These are phyloP conservation scores for Drosophila acutilabella DNA, from an alignment of 2,888 invertebrate species.

Conservation along the genomic window DNA sequence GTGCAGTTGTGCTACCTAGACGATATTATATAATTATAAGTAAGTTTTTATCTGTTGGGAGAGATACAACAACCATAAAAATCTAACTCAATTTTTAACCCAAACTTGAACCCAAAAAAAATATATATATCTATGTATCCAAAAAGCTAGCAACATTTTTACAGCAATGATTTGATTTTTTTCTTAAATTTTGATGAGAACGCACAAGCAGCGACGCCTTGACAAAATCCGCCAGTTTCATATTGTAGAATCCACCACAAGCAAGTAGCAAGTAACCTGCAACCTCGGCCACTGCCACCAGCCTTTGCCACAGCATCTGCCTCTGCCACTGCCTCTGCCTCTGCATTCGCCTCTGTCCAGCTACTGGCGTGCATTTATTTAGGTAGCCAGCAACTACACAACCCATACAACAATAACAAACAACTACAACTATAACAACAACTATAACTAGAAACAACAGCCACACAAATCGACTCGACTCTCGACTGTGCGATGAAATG, in stretches of 20 bases:
- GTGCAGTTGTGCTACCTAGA: constrained; percentile 27
- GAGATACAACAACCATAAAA: constrained; percentile 1
- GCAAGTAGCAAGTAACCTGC: constrained; percentile 23
- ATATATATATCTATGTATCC: neutral
- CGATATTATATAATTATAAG: constrained; percentile 59
- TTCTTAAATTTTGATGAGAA: constrained; percentile 78
- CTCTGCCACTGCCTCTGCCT: constrained; percentile 27
- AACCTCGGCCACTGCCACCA: constrained; percentile 31
- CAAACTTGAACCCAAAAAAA: constrained; percentile 20
- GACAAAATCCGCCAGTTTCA: constrained; percentile 79
- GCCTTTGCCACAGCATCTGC: constrained; percentile 30
- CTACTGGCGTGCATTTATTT: constrained; percentile 28
- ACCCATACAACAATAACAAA: constrained; percentile 33
- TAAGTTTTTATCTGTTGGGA: constrained; percentile 10
- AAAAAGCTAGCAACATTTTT: constrained; percentile 46
- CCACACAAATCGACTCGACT: constrained; percentile 30
- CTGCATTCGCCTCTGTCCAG: constrained; percentile 36
- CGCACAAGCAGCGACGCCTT: constrained; percentile 79
- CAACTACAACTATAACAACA: constrained; percentile 30
- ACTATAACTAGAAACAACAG: constrained; percentile 25
- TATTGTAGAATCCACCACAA: constrained; percentile 37
- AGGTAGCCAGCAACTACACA: constrained; percentile 21
- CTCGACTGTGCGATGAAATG: constrained; percentile 32
- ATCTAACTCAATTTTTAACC: constrained; percentile 34
- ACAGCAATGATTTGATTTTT: constrained; percentile 84